Base-by-base conservation (phyloP, 2,888 invertebrate genomes). In the Drosophila nigritarsus region DNA sequence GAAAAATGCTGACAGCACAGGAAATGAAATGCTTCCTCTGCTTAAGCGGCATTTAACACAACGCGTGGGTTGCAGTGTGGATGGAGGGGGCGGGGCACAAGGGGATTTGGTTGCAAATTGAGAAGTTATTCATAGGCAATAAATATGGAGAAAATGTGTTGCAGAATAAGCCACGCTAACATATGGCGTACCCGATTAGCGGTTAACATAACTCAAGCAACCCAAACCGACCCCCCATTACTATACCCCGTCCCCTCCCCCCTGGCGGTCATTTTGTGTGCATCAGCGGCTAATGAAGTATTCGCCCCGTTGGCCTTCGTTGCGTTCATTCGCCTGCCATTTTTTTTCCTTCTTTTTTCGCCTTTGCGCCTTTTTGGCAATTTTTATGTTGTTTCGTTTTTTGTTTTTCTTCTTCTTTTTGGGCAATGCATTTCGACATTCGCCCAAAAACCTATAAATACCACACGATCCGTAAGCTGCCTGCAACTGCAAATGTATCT, bases 1-100 rank as follows among this genome's bases (percentile, higher is more conserved):
- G 72, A 88, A 81, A 91, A 91, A 87, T 82, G 87, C 77, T 82
- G 91, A 92, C 91, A 92, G 89, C 70, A 65, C 60, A 86, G 91
- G 91, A 91, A 91, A 91, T 91, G 91, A 91, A 89, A 87, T 70
- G 86, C 87, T 80, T 90, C 90, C 90, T 73, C 81, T 69, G 24
- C 50, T 55, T 38, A 51, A 63, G 40, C 70, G 54, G 64, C 65
- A 69, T 62, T 59, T 54, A 29, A 18, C 49, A 58, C n/a, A 45
- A n/a, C 45, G 45, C 45, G 45, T 24, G 45, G n/a, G n/a, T n/a
- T 1, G 40, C 0, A 0, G 9, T 3, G 4, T 6, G n/a, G n/a
- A n/a, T 3, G 2, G n/a, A 7, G 11, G 11, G 2, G 13, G 0
- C 1, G 2, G 13, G 15, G n/a, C 34, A 6, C 20, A 45, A 13